Base-by-base conservation (phyloP, 2,888 invertebrate species). In the Helicoverpa assulta region DNA sequence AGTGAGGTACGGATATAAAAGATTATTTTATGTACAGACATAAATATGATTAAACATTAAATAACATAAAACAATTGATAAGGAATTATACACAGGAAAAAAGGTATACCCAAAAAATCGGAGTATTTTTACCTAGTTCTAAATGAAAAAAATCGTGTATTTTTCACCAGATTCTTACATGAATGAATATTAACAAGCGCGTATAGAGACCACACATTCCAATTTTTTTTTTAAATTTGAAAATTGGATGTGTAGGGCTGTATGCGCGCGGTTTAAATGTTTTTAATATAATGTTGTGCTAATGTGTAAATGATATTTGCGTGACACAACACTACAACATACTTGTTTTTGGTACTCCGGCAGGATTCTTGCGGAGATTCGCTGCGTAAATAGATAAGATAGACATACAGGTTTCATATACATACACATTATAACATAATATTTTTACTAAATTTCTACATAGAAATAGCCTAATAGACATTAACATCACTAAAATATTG, bases 341-440 rank as follows among this genome's bases (percentile, higher is more conserved):
- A 95, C 95, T 93, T 94, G 92, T 84, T 60, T 85, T 86, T 47
- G 87, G 83, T 29, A 88, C 87, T 19, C 90, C 77, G n/a, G 90
- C 78, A 50, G 92, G 86, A 70, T 90, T 91, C 83, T 92, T 91
- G 88, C 91, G 91, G 57, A 94, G 90, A 85, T 94, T 95, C 73
- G 95, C 95, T 95, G 93, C 70, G 51, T 60, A 67, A 75, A 70
- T 80, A 80, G 56, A 76, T 61, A 80, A 58, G 5, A 67, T 65
- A 71, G 19, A 62, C 55, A 52, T 72, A 37, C 1, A 16, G n/a
- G 43, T 47, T 26, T 59, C 26, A 16, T 50, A 54, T 14, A 61
- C 12, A 61, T 67, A 67, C 51, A 60, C 21, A 65, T 16, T 5
- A 43, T 43, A 43, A n/a, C n/a, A n/a, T n/a, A 16, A 43, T 43